Percentiles rank a stretch among this genome's conserved stretches.
Conservation (phyloP, 2,797 vertebrate species). For the Diplodus sargus region DNA sequence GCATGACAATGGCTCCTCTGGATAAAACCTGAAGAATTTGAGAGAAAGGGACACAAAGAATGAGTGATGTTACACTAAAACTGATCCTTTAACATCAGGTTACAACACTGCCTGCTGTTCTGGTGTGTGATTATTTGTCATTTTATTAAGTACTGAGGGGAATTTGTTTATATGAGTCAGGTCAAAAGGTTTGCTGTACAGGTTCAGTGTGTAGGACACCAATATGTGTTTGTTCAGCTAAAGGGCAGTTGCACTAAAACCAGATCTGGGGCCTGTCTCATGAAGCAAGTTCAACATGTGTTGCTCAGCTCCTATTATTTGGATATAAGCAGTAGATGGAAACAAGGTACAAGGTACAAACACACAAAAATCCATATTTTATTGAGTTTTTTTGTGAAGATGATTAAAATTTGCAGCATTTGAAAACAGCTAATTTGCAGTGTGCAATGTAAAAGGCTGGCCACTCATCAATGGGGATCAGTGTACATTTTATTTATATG, state of each 20-base stretch:
- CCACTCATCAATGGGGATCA: no score
- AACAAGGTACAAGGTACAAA: no score
- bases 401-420: no score
- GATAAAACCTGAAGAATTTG: slow-evolving; percentile 60
- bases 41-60: not conserved
- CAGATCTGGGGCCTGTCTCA: not conserved
- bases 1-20: slow-evolving; percentile 61
- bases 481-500: no score
- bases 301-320: no score
- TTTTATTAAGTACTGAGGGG: not conserved
- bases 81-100: not conserved
- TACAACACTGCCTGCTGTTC: not conserved
- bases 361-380: no score
- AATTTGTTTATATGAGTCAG: not conserved
- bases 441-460: no score
- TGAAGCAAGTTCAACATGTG: not conserved
- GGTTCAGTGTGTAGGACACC: no score
- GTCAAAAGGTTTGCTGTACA: no score
- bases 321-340: no score
- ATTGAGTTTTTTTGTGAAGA: no score
- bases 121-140: not conserved
- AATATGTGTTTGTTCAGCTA: not conserved
- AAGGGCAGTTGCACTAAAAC: not conserved
- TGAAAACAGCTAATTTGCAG: no score
- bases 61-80: not conserved